Evolutionary conservation across 2,888 invertebrate genomes (phyloP).

Genomic region (Rapana venosa): DNA sequence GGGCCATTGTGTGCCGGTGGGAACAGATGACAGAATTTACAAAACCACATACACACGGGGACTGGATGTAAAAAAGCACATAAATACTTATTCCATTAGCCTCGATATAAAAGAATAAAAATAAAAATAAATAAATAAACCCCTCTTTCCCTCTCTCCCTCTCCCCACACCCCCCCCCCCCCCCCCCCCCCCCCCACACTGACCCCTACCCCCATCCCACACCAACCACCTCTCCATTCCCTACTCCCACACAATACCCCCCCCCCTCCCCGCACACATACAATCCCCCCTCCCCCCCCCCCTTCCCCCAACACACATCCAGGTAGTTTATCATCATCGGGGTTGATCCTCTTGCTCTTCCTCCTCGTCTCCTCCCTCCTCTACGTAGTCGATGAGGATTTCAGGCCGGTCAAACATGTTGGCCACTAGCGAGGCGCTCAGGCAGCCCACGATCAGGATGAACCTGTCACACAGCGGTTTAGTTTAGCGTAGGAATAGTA

Average conservation of each 20-base stretch:
- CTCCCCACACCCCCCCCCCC: too few species aligned
- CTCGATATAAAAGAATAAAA: too few species aligned
- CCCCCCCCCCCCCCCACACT: not conserved
- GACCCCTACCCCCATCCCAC: not conserved
- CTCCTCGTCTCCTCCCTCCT: not conserved
- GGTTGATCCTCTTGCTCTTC: not conserved
- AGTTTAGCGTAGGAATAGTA: too few species aligned
- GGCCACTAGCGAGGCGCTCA: constrained; percentile 30
- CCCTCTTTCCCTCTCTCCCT: too few species aligned
- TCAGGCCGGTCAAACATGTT: constrained; percentile 32
- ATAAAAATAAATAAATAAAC: too few species aligned
- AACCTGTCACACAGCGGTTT: constrained; percentile 2
- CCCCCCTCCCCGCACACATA: not conserved
- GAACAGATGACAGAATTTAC: too few species aligned
- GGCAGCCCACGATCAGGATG: constrained; percentile 7
- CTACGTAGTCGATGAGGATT: constrained; percentile 8
- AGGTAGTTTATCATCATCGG: too few species aligned
- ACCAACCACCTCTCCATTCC: not conserved
- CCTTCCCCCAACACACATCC: not conserved
- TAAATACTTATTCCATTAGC: too few species aligned
- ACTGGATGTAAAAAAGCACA: too few species aligned
- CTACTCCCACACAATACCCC: not conserved
- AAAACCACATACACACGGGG: too few species aligned
- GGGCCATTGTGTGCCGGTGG: too few species aligned
- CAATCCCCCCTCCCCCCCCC: not conserved